phyloP scores from a whole-genome alignment of 1,140 invertebrate species.

The Drosophila nigromelanica region DNA sequence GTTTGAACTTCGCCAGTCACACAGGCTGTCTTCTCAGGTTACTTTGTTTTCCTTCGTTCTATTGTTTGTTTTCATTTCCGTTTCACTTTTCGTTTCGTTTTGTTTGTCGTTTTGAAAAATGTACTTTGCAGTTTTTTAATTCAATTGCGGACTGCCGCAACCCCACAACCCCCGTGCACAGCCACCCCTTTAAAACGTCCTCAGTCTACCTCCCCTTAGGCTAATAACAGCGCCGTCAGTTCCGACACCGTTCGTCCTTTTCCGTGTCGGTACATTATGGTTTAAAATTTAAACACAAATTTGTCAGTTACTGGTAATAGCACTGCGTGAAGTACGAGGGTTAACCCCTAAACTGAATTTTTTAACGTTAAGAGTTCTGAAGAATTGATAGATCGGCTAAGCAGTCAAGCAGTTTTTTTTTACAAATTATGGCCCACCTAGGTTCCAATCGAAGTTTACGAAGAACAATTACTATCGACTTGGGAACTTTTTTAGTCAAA shows the following conservation, averaged over 20 bases:
- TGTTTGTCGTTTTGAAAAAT: slow-evolving; percentile 65
- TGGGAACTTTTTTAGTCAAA: too few species aligned
- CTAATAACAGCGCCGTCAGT: slow-evolving; percentile 59
- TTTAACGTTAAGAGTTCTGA: background rate
- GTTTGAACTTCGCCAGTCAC: slow-evolving; percentile 48
- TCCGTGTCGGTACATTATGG: slow-evolving; percentile 57
- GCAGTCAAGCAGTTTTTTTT: too few species aligned
- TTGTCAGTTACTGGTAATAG: slow-evolving; percentile 30
- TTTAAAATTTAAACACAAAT: slow-evolving; percentile 64
- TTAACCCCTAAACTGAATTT: background rate
- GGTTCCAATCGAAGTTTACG: too few species aligned
- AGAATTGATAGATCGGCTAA: background rate
- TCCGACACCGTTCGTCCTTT: slow-evolving; percentile 28
- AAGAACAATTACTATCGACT: too few species aligned
- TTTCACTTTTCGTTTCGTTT: slow-evolving; percentile 74
- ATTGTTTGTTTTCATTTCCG: slow-evolving; percentile 78
- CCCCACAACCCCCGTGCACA: slow-evolving; percentile 17
- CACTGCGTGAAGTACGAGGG: slow-evolving; percentile 28
- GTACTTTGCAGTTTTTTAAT: slow-evolving; percentile 65
- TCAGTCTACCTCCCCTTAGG: slow-evolving; percentile 38
- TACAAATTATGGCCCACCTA: too few species aligned
- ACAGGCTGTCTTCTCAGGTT: slow-evolving; percentile 63
- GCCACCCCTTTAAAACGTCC: slow-evolving; percentile 49
- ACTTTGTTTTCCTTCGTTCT: slow-evolving; percentile 73
- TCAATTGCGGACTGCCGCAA: slow-evolving; percentile 76